Conservation (phyloP, 1,140 invertebrate genomes). For the Augochlora pura region DNA sequence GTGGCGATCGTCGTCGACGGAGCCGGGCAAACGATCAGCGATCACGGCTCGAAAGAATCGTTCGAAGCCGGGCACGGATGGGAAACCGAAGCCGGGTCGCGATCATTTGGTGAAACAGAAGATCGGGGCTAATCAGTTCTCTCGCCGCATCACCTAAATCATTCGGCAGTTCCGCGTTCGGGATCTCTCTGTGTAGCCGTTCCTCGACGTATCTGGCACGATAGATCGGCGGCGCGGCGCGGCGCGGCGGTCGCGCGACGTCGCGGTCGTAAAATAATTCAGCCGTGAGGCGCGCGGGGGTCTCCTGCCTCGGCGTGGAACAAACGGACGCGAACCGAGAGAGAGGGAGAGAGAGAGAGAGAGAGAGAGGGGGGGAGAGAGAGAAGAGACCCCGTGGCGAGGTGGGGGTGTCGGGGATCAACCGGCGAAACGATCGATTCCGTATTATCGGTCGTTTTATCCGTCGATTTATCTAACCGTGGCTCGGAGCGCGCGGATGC, state of each 20-base stretch:
- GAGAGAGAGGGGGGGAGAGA: no score
- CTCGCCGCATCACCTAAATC: constrained; percentile 12
- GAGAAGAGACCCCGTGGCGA: background rate
- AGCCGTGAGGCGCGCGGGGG: background rate
- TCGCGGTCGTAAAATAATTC: constrained; percentile 50
- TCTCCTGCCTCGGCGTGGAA: no score
- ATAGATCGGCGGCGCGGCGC: constrained; percentile 1
- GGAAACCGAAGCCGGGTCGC: background rate
- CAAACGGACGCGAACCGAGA: no score
- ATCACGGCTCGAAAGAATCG: no score
- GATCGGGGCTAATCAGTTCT: constrained; percentile 16
- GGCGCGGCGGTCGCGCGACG: background rate
- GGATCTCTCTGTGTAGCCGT: constrained; percentile 1
- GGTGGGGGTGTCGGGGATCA: background rate
- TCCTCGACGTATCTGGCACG: constrained; percentile 26
- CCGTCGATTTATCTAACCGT: constrained; percentile 58
- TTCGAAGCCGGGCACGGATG: background rate
- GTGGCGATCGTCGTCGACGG: no score
- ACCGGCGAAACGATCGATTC: constrained; percentile 54
- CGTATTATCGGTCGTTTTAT: constrained; percentile 58
- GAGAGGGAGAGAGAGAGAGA: no score
- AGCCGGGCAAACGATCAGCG: no score
- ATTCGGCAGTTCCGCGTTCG: constrained; percentile 23
- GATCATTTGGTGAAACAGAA: constrained; percentile 9
- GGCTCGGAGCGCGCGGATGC: constrained; percentile 39